Percentiles rank a stretch among this genome's conserved stretches.
Conservation (phyloP, 1,140 invertebrate genomes). For the Bombus confusus region DNA sequence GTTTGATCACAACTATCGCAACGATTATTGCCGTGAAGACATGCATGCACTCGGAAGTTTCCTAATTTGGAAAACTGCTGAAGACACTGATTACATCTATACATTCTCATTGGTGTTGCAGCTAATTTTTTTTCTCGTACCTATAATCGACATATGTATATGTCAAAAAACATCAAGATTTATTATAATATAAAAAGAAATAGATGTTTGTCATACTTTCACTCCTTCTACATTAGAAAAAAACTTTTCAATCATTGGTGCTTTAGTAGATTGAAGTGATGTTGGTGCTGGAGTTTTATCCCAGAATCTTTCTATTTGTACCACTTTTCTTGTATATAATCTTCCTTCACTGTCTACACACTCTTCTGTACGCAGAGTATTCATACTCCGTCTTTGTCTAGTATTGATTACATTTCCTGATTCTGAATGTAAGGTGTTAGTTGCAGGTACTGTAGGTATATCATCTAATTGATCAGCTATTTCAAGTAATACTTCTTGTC, state of each 20-base stretch:
- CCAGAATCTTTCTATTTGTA: constrained; percentile 84
- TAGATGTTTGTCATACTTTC: constrained; percentile 65
- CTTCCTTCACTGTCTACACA: constrained; percentile 82
- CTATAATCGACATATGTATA: constrained; percentile 39
- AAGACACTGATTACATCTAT: constrained; percentile 78
- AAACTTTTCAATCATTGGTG: constrained; percentile 81
- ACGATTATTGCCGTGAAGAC: constrained; percentile 74
- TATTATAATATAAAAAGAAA: background rate
- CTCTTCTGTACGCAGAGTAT: constrained; percentile 81
- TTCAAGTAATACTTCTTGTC: constrained; percentile 86
- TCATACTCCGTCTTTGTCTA: constrained; percentile 76
- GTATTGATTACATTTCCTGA: constrained; percentile 49
- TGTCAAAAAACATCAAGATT: background rate
- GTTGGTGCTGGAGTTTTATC: constrained; percentile 67
- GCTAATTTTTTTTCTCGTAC: constrained; percentile 73
- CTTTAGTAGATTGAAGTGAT: constrained; percentile 66
- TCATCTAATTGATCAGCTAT: constrained; percentile 77
- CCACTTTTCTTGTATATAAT: constrained; percentile 82
- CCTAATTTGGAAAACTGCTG: constrained; percentile 76
- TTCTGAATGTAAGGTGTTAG: constrained; percentile 44
- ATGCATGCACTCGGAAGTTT: constrained; percentile 78
- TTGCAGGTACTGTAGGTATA: constrained; percentile 46
- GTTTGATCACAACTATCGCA: constrained; percentile 78
- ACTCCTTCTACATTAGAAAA: constrained; percentile 80
- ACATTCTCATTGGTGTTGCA: constrained; percentile 66